Percentiles rank a stretch among this genome's conserved stretches.
phyloP scores from a whole-genome alignment of 2,113 vertebrate genomes.

The Mystacornis crossleyi region DNA sequence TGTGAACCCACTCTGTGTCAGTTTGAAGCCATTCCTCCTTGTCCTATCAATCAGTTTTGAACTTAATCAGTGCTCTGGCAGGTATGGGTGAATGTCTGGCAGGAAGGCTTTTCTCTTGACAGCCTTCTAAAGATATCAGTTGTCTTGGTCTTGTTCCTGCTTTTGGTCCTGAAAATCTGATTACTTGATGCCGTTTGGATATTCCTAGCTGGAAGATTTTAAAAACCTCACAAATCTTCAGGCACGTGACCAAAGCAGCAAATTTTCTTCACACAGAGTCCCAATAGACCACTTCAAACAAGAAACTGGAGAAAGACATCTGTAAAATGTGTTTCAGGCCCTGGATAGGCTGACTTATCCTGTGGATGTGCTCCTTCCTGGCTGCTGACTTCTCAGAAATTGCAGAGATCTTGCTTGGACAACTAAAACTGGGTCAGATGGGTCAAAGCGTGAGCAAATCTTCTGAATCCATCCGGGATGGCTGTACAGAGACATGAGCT shows the following conservation, averaged over 20 bases:
- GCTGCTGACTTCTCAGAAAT: neutral
- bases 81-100: neutral
- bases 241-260: neutral
- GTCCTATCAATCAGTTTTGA: neutral
- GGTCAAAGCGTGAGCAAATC: neutral
- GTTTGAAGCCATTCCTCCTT: neutral
- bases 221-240: neutral
- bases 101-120: neutral
- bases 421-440: accelerated
- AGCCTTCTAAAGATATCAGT: neutral
- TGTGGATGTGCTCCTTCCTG: neutral
- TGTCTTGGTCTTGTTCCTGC: neutral
- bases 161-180: neutral
- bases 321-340: neutral
- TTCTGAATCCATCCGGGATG: neutral
- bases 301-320: neutral
- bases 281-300: neutral
- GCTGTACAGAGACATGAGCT: neutral
- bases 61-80: neutral
- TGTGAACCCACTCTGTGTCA: neutral
- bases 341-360: neutral
- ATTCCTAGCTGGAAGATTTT: neutral
- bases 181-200: neutral
- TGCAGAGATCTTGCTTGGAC: neutral
- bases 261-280: neutral